Evolutionary conservation across 2,888 invertebrate genomes (phyloP), one percentile per base, ranked within the genome.

Genomic region (Gerris lacustris): DNA sequence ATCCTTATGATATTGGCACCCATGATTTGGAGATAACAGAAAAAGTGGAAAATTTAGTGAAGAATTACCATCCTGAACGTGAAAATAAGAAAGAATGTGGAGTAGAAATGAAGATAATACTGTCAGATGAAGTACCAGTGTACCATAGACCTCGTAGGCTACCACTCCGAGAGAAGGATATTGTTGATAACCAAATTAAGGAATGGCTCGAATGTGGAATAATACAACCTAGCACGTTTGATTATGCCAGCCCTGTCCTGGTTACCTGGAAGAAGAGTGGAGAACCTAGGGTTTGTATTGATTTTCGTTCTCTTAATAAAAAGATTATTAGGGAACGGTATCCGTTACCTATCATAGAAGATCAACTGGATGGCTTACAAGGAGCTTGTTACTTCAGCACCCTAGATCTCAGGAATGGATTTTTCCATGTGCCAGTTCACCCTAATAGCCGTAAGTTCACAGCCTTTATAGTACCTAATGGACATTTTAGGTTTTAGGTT

Each of bases 321-420:
- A 77, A 78, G 73, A 77, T 79, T 0, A 72, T 76, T 6, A 75
- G 75, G 31, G 79, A 79, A 67, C 71, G 76, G 63, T 79, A 76
- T 73, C 80, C 79, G 5, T 71, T 80, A 6, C 79, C 80, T 2
- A 17, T 79, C 5, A 80, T 80, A 9, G 79, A 80, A 69, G 78
- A 79, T 70, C 75, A 76, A 67, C 45, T 80, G 5, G 76, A 78
- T 45, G 72, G 75, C 17, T 67, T 79, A 18, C 73, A 76, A 67
- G 75, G 73, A 70, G 76, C 76, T 67, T 68, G 74, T n/a, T 78
- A 69, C 79, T 78, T 7, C 75, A 76, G 72, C 72, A 73, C 77
- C 2, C 68, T 79, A n/a, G n/a, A n/a, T 6, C 69, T 73, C 68
- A 67, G 75, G 76, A 6, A 78, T 78, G 43, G 78, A 78, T 0